Conservation (phyloP, 2,888 invertebrate genomes). For the Nomada lathburiana region DNA sequence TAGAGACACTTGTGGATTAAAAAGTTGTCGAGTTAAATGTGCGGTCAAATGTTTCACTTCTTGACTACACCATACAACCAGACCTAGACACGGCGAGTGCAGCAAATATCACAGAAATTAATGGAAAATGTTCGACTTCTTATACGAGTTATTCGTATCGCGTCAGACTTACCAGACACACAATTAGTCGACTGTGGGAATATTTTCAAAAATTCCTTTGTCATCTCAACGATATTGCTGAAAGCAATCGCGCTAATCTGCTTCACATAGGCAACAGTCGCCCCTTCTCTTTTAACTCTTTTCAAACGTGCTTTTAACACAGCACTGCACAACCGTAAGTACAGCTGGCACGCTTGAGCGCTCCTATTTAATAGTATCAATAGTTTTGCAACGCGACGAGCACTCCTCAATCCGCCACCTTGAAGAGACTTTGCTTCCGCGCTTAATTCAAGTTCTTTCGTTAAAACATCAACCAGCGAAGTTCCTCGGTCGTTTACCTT, state of each 20-base stretch:
- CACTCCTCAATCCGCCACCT: conserved; percentile 93
- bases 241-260: conserved; percentile 94
- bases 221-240: conserved; percentile 91
- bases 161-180: conserved; percentile 87
- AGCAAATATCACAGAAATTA: neutral
- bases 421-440: conserved; percentile 94
- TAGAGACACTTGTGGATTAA: conserved; percentile 94
- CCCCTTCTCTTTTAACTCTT: conserved; percentile 92
- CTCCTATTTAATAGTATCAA: conserved; percentile 91
- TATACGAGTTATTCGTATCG: too few relatives aligned
- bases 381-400: conserved; percentile 92
- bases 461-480: conserved; percentile 93
- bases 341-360: conserved; percentile 92
- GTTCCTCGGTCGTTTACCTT: conserved; percentile 87
- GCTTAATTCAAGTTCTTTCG: conserved; percentile 94
- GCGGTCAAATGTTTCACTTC: conserved; percentile 92
- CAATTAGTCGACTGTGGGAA: conserved; percentile 92
- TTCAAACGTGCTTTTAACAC: conserved; percentile 93
- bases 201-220: conserved; percentile 91
- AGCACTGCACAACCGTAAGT: conserved; percentile 92
- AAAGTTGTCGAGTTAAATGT: conserved; percentile 94
- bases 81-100: conserved; percentile 85
- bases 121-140: neutral
- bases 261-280: conserved; percentile 91
- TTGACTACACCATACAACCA: conserved; percentile 96